phyloP scores from a whole-genome alignment of 2,797 vertebrate species.

The Leptatherina wallacei region DNA sequence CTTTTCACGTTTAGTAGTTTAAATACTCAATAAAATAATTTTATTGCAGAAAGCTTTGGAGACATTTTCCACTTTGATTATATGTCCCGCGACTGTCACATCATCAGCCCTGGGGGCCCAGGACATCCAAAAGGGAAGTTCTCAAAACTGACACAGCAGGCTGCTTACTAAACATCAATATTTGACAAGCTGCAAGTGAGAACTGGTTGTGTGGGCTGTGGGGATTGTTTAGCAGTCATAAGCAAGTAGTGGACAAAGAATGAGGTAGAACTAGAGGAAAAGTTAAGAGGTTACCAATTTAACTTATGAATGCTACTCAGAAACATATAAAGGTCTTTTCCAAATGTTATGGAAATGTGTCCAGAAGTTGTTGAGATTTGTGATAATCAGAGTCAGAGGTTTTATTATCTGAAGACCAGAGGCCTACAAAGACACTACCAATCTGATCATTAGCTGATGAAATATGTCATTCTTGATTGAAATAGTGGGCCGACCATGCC shows the following conservation, averaged over 20 bases:
- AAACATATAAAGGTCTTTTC: neutral
- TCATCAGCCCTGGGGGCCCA: neutral
- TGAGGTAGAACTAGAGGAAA: neutral
- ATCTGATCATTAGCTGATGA: slow-evolving; percentile 1
- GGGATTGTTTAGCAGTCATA: neutral
- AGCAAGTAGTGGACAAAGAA: neutral
- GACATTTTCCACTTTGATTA: neutral
- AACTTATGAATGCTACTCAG: neutral
- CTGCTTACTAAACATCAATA: neutral
- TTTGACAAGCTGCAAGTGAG: neutral
- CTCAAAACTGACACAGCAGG: neutral
- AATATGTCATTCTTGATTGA: slow-evolving; percentile 20
- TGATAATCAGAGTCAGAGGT: neutral
- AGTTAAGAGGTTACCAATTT: neutral
- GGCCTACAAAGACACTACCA: neutral
- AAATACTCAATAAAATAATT: neutral
- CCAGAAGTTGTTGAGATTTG: neutral
- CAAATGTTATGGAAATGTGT: neutral
- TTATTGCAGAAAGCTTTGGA: neutral
- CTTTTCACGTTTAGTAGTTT: neutral
- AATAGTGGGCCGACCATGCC: neutral
- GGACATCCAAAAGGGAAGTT: neutral
- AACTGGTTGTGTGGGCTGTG: neutral
- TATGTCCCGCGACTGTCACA: neutral
- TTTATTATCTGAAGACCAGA: neutral